phyloP scores from a whole-genome alignment of 2,888 invertebrate genomes.

The Endotricha flammealis region DNA sequence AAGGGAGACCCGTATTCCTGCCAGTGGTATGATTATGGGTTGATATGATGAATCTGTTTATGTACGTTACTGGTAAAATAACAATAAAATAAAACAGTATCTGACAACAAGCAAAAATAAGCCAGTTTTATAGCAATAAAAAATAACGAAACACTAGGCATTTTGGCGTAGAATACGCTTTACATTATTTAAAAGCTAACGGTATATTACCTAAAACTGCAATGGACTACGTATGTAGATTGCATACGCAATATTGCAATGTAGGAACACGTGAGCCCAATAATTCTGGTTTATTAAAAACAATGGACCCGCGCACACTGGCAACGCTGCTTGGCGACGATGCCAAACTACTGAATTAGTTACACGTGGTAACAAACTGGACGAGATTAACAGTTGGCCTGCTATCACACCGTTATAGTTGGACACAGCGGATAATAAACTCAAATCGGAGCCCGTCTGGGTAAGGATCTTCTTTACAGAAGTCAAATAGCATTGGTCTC shows the following conservation, averaged over 20 bases:
- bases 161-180: background rate
- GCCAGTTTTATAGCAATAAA: too few relatives aligned
- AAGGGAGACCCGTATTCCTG: too few relatives aligned
- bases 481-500: too few relatives aligned
- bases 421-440: too few relatives aligned
- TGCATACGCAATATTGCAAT: background rate
- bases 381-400: constrained; percentile 15
- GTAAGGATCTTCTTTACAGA: too few relatives aligned
- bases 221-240: background rate
- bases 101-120: too few relatives aligned
- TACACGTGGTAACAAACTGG: constrained; percentile 9
- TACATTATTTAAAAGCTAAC: background rate
- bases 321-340: constrained; percentile 14
- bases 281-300: constrained; percentile 27
- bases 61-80: too few relatives aligned
- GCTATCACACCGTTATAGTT: constrained; percentile 15
- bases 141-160: too few relatives aligned
- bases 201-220: constrained; percentile 1
- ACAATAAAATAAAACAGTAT: too few relatives aligned
- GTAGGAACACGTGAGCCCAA: constrained; percentile 19
- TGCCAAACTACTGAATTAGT: constrained; percentile 28
- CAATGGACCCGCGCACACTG: constrained; percentile 15
- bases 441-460: too few relatives aligned
- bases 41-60: too few relatives aligned
- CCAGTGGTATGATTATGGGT: too few relatives aligned